These are phyloP conservation scores for Resseliella maxima DNA, from an alignment of 2,888 invertebrate species.

Conservation along the genomic window DNA sequence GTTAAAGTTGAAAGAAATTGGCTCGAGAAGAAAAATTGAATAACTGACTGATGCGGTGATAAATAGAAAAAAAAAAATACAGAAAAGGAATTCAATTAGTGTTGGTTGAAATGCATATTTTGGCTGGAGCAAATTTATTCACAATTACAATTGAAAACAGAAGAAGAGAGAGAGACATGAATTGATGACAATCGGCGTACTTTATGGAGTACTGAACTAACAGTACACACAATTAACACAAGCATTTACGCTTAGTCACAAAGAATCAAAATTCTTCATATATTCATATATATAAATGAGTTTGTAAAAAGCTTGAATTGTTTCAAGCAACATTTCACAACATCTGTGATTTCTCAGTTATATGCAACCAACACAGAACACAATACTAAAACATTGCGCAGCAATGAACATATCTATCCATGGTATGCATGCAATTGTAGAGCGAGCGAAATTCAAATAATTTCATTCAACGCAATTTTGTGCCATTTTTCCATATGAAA, in stretches of 20 bases:
- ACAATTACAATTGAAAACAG: not conserved
- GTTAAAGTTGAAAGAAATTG: not conserved
- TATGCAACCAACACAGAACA: not conserved
- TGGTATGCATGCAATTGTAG: no score
- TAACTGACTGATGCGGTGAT: not conserved
- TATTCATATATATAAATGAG: no score
- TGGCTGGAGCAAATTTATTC: not conserved
- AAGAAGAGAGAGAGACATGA: not conserved
- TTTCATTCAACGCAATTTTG: no score
- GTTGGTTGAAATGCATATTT: conserved; percentile 8
- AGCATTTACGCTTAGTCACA: not conserved
- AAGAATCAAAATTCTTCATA: not conserved
- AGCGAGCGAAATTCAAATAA: no score
- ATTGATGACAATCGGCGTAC: not conserved
- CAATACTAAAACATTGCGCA: no score
- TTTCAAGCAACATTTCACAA: conserved; percentile 1
- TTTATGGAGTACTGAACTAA: not conserved
- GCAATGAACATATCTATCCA: no score
- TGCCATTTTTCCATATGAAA: no score
- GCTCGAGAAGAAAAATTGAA: not conserved
- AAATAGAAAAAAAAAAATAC: not conserved
- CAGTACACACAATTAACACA: not conserved
- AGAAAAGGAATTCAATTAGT: conserved; percentile 40
- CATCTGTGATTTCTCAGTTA: not conserved
- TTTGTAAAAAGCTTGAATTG: no score